phyloP scores from a whole-genome alignment of 2,888 invertebrate species.

The Apotomis betuletana region DNA sequence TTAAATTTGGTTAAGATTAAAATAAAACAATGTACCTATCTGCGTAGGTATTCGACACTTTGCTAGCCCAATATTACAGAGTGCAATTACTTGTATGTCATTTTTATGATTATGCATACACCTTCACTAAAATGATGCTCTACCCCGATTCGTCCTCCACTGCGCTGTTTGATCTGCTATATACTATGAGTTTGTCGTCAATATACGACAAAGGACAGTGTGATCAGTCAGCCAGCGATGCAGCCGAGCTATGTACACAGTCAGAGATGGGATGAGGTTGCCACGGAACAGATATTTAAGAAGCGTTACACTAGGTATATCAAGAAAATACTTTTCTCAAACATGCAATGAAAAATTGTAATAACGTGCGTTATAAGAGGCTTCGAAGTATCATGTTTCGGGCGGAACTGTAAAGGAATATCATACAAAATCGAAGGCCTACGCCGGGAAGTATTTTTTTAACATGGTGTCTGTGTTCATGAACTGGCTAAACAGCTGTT shows the following conservation, averaged over 20 bases:
- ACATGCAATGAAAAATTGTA: too few relatives aligned
- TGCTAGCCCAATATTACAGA: too few relatives aligned
- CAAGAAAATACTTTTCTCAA: background rate
- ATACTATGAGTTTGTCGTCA: constrained; percentile 30
- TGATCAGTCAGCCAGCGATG: constrained; percentile 36
- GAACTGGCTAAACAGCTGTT: too few relatives aligned
- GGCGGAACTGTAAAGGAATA: too few relatives aligned
- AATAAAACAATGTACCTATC: too few relatives aligned
- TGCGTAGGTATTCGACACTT: too few relatives aligned
- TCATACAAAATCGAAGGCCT: too few relatives aligned
- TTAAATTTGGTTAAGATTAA: too few relatives aligned
- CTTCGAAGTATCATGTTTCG: too few relatives aligned
- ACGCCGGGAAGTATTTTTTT: too few relatives aligned
- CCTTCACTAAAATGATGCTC: background rate
- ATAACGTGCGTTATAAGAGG: too few relatives aligned
- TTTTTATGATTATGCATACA: background rate
- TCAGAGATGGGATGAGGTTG: constrained; percentile 21
- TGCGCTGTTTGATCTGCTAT: constrained; percentile 26
- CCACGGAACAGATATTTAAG: constrained; percentile 17
- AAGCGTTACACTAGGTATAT: constrained; percentile 4
- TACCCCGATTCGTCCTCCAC: background rate
- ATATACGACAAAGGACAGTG: constrained; percentile 31
- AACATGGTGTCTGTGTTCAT: too few relatives aligned
- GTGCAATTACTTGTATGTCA: background rate
- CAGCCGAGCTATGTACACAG: constrained; percentile 29